These are phyloP conservation scores for Labeo rohita DNA, from an alignment of 2,113 vertebrate species.

Conservation along the genomic window DNA sequence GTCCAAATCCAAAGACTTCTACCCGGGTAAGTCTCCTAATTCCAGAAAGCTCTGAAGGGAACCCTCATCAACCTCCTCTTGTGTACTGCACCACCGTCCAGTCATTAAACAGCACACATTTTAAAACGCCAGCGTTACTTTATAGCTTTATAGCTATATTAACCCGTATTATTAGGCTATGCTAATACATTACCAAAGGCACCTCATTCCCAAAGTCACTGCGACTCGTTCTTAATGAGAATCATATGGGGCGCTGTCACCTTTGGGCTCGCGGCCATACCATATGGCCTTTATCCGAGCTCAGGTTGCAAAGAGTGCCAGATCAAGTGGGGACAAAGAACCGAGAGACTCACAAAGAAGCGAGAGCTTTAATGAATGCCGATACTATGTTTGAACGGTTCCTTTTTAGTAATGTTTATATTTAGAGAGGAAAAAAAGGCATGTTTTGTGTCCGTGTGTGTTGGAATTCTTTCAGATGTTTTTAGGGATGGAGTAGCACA, in stretches of 20 bases:
- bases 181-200: conserved; percentile 23
- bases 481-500: neutral
- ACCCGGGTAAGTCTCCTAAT: conserved; percentile 81
- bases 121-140: conserved; percentile 13
- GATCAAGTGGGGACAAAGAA: conserved; percentile 45
- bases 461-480: conserved; percentile 47
- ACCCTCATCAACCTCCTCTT: neutral
- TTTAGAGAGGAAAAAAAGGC: neutral
- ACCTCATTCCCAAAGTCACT: conserved; percentile 31
- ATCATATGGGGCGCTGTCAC: conserved; percentile 59
- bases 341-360: conserved; percentile 2
- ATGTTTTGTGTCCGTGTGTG: conserved; percentile 27
- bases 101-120: neutral
- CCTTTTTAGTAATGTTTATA: neutral
- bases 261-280: conserved; percentile 55
- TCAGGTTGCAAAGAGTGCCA: conserved; percentile 60
- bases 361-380: neutral
- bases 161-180: conserved; percentile 23
- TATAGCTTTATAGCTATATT: conserved; percentile 7
- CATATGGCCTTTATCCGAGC: conserved; percentile 57
- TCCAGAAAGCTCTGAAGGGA: neutral
- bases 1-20: conserved; percentile 98
- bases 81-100: conserved; percentile 4
- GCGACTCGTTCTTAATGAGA: conserved; percentile 49
- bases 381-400: neutral